A percentile compares a stretch with the other conserved stretches of the same genome.
Evolutionary conservation across 2,888 invertebrate genomes (phyloP).

Genomic region (Xanthia togata): DNA sequence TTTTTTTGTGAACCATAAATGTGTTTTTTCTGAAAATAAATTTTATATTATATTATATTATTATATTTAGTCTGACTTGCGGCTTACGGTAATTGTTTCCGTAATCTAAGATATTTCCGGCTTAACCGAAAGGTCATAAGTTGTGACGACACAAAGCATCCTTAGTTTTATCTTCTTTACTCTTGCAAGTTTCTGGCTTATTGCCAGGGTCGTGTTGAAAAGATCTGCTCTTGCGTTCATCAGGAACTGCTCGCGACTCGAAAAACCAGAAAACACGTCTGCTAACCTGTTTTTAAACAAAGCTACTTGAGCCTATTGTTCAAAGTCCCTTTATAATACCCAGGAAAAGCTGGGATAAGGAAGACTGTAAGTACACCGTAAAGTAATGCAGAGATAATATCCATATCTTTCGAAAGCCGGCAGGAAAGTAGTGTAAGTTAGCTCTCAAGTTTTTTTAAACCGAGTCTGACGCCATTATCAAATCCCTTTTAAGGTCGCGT

Average conservation of each 20-base stretch:
- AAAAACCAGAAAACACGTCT: conserved; percentile 40
- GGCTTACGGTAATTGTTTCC: conserved; percentile 6
- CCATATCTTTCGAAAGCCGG: conserved; percentile 28
- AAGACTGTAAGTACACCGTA: conserved; percentile 11
- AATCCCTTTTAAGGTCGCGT: conserved; percentile 30
- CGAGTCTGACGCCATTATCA: conserved; percentile 43
- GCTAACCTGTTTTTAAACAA: conserved; percentile 51
- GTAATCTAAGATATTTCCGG: conserved; percentile 27
- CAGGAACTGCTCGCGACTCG: conserved; percentile 42
- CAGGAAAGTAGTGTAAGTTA: conserved; percentile 31
- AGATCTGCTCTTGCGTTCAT: conserved; percentile 46
- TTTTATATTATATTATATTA: no score
- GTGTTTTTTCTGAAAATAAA: no score
- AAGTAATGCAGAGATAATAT: conserved; percentile 34
- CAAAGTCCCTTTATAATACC: conserved; percentile 30
- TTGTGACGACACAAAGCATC: conserved; percentile 46
- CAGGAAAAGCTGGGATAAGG: conserved; percentile 7
- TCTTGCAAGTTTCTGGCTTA: conserved; percentile 44
- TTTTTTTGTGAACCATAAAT: no score
- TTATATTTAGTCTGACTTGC: background rate
- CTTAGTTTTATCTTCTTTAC: conserved; percentile 32
- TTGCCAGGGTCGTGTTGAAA: conserved; percentile 52
- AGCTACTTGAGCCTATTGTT: conserved; percentile 42
- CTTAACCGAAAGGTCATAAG: conserved; percentile 16
- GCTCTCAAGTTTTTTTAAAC: conserved; percentile 39